Evolutionary conservation across 2,113 vertebrate species (phyloP).

Genomic region (Hymenochirus boettgeri): DNA sequence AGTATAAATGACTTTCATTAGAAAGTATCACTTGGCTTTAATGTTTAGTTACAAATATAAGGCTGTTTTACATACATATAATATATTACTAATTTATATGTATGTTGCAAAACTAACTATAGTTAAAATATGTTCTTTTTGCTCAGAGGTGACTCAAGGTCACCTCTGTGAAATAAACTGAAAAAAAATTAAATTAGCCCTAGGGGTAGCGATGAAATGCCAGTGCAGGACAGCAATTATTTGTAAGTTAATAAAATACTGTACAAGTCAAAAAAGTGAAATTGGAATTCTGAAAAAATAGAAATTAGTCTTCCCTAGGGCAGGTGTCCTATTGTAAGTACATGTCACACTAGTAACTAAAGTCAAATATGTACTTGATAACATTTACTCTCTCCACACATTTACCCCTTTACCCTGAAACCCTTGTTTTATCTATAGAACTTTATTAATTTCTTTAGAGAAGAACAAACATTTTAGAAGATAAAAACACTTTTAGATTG

Average conservation of each 20-base stretch:
- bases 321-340: background rate
- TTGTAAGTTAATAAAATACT: background rate
- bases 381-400: background rate
- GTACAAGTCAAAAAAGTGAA: constrained; percentile 1
- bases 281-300: background rate
- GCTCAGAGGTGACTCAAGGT: no score
- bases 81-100: no score
- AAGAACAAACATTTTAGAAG: no score
- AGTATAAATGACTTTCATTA: no score
- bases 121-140: no score
- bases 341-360: background rate
- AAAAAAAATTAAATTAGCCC: background rate
- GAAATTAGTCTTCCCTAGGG: background rate
- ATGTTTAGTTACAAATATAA: no score
- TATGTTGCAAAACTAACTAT: no score
- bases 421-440: no score
- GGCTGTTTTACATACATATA: no score
- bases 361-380: background rate
- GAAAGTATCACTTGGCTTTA: no score
- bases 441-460: no score
- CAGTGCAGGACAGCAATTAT: background rate
- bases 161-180: background rate
- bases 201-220: background rate
- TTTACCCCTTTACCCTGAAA: background rate
- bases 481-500: no score